phyloP scores from a whole-genome alignment of 2,888 invertebrate genomes.

The Dolichopus griseipennis region DNA sequence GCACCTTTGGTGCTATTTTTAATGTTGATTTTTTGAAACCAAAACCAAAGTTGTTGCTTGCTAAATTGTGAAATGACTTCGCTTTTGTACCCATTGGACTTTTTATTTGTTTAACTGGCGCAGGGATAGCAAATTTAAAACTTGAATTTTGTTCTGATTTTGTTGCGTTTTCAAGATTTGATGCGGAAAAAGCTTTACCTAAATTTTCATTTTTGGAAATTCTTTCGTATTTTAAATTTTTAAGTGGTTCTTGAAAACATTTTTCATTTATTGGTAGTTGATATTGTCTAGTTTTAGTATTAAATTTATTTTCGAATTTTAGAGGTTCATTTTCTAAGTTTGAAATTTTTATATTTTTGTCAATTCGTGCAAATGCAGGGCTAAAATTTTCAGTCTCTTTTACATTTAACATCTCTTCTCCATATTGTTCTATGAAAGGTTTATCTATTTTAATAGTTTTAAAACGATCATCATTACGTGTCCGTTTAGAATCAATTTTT shows the following conservation, averaged over 20 bases:
- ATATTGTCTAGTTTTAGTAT: background rate
- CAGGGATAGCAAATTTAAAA: constrained; percentile 1
- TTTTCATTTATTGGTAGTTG: background rate
- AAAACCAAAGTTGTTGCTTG: constrained; percentile 28
- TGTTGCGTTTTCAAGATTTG: constrained; percentile 15
- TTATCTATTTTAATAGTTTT: constrained; percentile 42
- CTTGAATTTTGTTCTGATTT: constrained; percentile 13
- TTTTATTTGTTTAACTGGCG: constrained; percentile 27
- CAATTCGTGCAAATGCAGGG: constrained; percentile 31
- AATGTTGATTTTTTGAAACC: constrained; percentile 18
- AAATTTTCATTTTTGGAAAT: background rate
- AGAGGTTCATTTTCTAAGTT: background rate
- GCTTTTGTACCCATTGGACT: constrained; percentile 43
- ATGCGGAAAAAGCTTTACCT: constrained; percentile 10
- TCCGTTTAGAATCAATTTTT: constrained; percentile 26
- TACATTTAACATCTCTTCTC: constrained; percentile 30
- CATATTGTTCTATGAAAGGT: constrained; percentile 26
- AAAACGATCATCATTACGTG: constrained; percentile 40
- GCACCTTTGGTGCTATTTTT: constrained; percentile 14
- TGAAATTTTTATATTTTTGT: constrained; percentile 20
- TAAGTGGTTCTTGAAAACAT: background rate
- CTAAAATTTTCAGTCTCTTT: background rate
- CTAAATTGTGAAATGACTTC: constrained; percentile 41
- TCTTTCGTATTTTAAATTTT: background rate
- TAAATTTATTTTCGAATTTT: background rate